Evolutionary conservation across 2,888 invertebrate genomes (phyloP).

Genomic region (Conomelus anceps): DNA sequence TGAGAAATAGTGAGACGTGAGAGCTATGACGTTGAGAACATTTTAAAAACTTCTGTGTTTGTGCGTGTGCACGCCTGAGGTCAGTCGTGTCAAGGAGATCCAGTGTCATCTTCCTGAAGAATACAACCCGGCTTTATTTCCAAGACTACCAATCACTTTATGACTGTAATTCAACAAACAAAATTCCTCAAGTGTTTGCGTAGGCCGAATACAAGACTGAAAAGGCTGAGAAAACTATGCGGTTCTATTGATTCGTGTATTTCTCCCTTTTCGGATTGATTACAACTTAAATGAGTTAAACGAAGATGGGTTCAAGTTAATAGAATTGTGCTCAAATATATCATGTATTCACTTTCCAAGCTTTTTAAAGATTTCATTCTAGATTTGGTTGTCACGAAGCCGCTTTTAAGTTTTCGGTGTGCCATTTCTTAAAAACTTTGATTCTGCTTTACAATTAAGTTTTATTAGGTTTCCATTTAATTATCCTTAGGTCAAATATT

Average conservation of each 20-base stretch:
- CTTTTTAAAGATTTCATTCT: not conserved
- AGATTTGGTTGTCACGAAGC: not conserved
- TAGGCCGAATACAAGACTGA: not conserved
- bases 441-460: no score
- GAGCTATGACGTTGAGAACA: not conserved
- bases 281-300: no score
- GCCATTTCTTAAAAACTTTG: no score
- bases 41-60: not conserved
- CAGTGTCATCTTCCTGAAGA: constrained; percentile 1
- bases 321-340: not conserved
- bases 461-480: no score
- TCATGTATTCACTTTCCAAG: not conserved
- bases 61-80: not conserved
- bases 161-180: not conserved
- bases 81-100: constrained; percentile 3
- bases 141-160: not conserved
- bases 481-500: no score
- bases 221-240: not conserved
- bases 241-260: not conserved
- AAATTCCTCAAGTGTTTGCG: not conserved
- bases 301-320: not conserved
- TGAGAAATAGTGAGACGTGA: not conserved
- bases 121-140: not conserved
- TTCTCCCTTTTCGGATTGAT: not conserved
- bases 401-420: not conserved